A percentile compares a stretch with the other conserved stretches of the same genome.
phyloP scores from a whole-genome alignment of 2,888 invertebrate genomes.

The Lithosia quadra region DNA sequence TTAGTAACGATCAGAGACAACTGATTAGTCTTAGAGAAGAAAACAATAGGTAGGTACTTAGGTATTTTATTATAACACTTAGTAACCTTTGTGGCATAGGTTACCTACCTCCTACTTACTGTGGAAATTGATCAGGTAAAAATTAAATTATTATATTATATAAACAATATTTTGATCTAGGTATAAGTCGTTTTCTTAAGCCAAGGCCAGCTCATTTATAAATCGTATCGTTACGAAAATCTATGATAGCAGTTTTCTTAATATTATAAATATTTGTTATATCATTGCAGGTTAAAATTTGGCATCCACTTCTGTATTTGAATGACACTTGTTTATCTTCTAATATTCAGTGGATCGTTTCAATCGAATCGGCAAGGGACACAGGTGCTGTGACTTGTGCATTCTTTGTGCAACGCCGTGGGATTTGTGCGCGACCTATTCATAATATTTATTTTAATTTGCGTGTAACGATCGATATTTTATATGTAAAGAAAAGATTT shows the following conservation, averaged over 20 bases:
- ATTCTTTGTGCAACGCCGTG: conserved; percentile 72
- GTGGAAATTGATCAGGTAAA: too few species aligned
- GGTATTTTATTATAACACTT: neutral
- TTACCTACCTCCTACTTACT: too few species aligned
- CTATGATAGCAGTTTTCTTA: neutral
- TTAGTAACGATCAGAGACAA: too few species aligned
- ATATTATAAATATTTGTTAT: neutral
- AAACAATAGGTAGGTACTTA: too few species aligned
- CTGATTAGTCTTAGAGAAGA: too few species aligned
- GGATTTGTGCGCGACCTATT: conserved; percentile 49
- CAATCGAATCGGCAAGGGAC: conserved; percentile 47
- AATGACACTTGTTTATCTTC: conserved; percentile 48
- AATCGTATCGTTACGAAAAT: conserved; percentile 5
- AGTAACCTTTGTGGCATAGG: neutral
- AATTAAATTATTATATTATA: too few species aligned
- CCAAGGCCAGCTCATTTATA: too few species aligned
- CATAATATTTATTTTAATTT: conserved; percentile 56
- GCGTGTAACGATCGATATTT: conserved; percentile 38
- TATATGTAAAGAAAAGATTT: conserved; percentile 21
- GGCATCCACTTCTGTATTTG: conserved; percentile 26
- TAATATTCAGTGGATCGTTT: conserved; percentile 40
- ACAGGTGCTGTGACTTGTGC: conserved; percentile 82
- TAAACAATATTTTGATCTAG: too few species aligned
- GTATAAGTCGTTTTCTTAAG: too few species aligned
- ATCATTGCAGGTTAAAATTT: conserved; percentile 1